Base-by-base conservation (phyloP, 2,888 invertebrate genomes). In the Acanthococcus lagerstroemiae region DNA sequence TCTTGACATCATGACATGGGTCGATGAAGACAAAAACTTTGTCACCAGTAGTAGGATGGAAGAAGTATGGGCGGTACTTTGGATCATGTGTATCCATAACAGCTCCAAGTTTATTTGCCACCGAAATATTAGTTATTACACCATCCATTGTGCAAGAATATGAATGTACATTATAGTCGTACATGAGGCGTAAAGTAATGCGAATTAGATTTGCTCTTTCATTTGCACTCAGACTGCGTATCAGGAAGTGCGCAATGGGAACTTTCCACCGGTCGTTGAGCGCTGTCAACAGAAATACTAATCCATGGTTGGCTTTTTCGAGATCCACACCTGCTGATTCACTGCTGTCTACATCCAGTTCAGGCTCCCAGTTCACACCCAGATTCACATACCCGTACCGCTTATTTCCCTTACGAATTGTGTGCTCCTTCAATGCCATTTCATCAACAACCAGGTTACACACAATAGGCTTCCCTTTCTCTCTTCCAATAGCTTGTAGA, bases 21-120 rank as follows among this genome's bases (percentile, higher is more conserved):
- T 65, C 65, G 24, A 37, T 30, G 17, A 30, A 27, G 15, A 30
- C 30, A 5, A 26, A 27, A 55, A 55, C 24, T 55, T 55, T 55
- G 4, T 55, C n/a, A 4, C 12, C n/a, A n/a, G 5, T 26, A 17
- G n/a, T 2, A 2, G 55, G 55, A 26, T 55, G 55, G 2, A 26
- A 4, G 17, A 55, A 27, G 7, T 30, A 26, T 3, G 27, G 27
- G 15, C 27, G 19, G 7, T n/a, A 19, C 25, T 55, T 26, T 1
- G 3, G 45, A 6, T 3, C 26, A 15, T 26, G 1, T 12, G 7
- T 12, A 4, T 52, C 24, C 52, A 52, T 52, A 3, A 22, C 22
- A 15, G 52, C 52, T 22, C 52, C 52, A 15, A 52, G 24, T 21
- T 21, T 22, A 9, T 52, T 22, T 9, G 15, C 24, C 24, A 24